Evolutionary conservation across 2,797 vertebrate species (phyloP).

Genomic region (Limnodromus scolopaceus): DNA sequence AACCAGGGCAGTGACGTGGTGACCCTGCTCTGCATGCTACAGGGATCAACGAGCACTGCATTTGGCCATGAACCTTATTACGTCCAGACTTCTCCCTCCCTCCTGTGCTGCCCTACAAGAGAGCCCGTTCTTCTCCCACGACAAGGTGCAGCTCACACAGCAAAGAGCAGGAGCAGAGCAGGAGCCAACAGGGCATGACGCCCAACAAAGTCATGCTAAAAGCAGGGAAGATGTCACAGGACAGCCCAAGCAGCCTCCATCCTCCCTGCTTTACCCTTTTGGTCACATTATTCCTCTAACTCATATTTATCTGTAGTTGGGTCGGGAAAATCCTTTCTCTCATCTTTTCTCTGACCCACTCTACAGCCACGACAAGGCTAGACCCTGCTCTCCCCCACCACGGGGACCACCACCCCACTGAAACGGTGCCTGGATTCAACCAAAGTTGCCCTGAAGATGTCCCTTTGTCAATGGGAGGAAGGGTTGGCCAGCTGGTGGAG

Average conservation of each 20-base stretch:
- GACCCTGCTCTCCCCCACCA: background rate
- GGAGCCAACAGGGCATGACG: background rate
- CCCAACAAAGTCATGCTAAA: background rate
- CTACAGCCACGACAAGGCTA: background rate
- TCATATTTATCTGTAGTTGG: background rate
- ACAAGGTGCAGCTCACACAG: background rate
- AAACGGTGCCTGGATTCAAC: fast-evolving
- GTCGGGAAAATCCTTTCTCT: background rate
- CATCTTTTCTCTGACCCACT: background rate
- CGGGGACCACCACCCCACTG: background rate
- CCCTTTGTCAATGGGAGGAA: background rate
- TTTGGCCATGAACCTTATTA: background rate
- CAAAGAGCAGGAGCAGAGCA: background rate
- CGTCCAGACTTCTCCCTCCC: background rate
- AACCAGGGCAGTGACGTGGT: background rate
- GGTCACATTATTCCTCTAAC: background rate
- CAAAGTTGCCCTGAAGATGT: fast-evolving
- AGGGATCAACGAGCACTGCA: fast-evolving
- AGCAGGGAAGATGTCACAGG: background rate
- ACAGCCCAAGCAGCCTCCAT: background rate
- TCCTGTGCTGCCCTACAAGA: background rate
- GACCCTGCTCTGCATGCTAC: background rate
- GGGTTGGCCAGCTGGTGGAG: background rate
- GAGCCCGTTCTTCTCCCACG: background rate
- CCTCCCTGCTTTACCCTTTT: background rate